A percentile compares a stretch with the other conserved stretches of the same genome.
Evolutionary conservation across 1,140 invertebrate genomes (phyloP).

Genomic region (Bathynomus jamesi): DNA sequence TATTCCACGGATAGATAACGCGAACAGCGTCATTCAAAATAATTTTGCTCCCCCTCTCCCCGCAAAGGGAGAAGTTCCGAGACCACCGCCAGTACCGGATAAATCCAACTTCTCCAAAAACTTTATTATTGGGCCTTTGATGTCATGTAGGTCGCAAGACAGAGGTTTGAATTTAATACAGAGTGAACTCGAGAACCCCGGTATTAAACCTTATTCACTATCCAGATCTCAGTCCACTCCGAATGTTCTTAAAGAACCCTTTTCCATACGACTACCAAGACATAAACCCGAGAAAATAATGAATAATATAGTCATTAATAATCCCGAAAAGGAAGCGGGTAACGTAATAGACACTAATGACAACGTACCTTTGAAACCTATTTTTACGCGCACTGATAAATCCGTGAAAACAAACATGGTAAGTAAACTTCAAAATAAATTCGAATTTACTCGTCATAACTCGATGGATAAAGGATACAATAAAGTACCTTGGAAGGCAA

Average conservation of each 20-base stretch:
- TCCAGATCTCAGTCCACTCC: conserved; percentile 28
- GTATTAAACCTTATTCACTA: neutral
- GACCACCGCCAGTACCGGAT: neutral
- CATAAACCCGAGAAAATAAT: neutral
- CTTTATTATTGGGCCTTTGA: too few relatives aligned
- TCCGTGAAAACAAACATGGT: neutral
- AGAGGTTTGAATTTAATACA: too few relatives aligned
- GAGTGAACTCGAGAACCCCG: too few relatives aligned
- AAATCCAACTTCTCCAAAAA: conserved; percentile 2
- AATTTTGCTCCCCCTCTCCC: neutral
- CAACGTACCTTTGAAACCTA: neutral
- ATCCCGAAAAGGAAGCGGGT: neutral
- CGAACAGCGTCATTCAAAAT: neutral
- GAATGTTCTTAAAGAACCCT: conserved; percentile 1
- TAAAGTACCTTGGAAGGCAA: too few relatives aligned
- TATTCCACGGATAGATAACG: too few relatives aligned
- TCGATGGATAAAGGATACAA: too few relatives aligned
- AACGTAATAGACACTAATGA: neutral
- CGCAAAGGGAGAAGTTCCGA: neutral
- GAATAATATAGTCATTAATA: neutral
- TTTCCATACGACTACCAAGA: neutral
- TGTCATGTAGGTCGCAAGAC: too few relatives aligned
- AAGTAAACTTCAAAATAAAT: neutral
- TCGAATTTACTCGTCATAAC: neutral
- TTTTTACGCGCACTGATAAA: neutral